Percentiles rank a stretch among this genome's conserved stretches.
phyloP scores from a whole-genome alignment of 2,888 invertebrate genomes.

The Scaptomyza polygonia region DNA sequence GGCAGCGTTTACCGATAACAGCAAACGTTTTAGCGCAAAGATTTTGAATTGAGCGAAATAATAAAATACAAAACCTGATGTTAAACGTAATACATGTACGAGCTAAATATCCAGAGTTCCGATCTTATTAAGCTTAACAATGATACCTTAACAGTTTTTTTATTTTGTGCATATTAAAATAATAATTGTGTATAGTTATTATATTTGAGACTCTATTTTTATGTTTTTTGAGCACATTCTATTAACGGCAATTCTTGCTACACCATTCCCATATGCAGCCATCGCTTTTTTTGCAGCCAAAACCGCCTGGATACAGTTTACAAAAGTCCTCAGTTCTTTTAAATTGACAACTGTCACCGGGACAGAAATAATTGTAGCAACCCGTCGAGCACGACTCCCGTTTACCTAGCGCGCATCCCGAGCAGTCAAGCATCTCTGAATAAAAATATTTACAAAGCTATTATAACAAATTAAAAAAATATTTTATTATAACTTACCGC shows the following conservation, averaged over 20 bases:
- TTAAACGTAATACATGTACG: no score
- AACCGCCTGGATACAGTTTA: slow-evolving; percentile 62
- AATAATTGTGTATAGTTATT: background rate
- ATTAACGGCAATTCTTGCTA: slow-evolving; percentile 33
- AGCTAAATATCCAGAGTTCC: no score
- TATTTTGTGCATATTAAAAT: background rate
- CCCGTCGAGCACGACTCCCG: slow-evolving; percentile 63
- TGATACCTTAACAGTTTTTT: background rate
- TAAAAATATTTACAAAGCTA: background rate
- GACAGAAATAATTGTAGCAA: slow-evolving; percentile 75
- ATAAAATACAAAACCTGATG: no score
- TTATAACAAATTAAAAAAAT: background rate
- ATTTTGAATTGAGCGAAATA: background rate
- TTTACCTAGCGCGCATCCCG: slow-evolving; percentile 65
- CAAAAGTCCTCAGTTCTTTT: slow-evolving; percentile 66
- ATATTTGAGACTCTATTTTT: background rate
- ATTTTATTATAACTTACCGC: slow-evolving; percentile 39
- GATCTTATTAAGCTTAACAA: no score
- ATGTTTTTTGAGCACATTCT: background rate
- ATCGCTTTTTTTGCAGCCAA: slow-evolving; percentile 63
- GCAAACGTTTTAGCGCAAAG: slow-evolving; percentile 5
- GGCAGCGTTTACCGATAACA: slow-evolving; percentile 20
- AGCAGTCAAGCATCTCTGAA: slow-evolving; percentile 67
- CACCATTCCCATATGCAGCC: slow-evolving; percentile 80
- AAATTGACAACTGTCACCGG: slow-evolving; percentile 54